A percentile compares a stretch with the other conserved stretches of the same genome.
These are phyloP conservation scores for Podarcis siculus DNA, from an alignment of 2,797 vertebrate species.

Conservation along the genomic window DNA sequence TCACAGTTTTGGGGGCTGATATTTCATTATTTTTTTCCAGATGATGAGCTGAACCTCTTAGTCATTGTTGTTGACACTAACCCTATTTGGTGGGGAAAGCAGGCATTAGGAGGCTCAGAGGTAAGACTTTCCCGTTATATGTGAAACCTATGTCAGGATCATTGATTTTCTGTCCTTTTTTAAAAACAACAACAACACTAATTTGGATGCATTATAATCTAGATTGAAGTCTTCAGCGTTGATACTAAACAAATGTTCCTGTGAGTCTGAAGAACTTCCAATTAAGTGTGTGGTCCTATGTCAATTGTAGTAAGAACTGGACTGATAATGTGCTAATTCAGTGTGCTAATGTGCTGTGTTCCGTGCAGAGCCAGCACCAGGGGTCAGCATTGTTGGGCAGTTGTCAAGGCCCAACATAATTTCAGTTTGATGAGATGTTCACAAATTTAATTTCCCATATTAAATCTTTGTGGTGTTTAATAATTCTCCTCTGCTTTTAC, in stretches of 20 bases:
- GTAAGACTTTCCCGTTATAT: constrained; percentile 69
- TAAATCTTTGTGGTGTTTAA: not conserved
- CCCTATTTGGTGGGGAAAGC: constrained; percentile 98
- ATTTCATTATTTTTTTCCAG: constrained; percentile 70
- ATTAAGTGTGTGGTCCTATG: not conserved
- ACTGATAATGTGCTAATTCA: not conserved
- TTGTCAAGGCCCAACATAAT: not conserved
- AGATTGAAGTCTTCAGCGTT: not conserved
- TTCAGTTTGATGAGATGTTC: not conserved
- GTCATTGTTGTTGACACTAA: constrained; percentile 92
- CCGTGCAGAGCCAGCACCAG: no score
- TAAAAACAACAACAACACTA: not conserved
- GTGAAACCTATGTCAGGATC: not conserved
- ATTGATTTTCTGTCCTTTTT: not conserved
- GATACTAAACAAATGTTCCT: not conserved
- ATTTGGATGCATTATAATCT: not conserved
- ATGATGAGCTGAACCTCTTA: constrained; percentile 92
- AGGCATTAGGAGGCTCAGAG: constrained; percentile 85
- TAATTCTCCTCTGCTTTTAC: not conserved
- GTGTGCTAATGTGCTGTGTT: no score
- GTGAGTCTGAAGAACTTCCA: not conserved
- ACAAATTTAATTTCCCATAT: not conserved
- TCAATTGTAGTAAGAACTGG: not conserved
- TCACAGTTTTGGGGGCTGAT: not conserved
- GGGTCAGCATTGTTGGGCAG: not conserved